Base-by-base conservation (phyloP, 1,140 invertebrate species). In the Drosophila ironensis region DNA sequence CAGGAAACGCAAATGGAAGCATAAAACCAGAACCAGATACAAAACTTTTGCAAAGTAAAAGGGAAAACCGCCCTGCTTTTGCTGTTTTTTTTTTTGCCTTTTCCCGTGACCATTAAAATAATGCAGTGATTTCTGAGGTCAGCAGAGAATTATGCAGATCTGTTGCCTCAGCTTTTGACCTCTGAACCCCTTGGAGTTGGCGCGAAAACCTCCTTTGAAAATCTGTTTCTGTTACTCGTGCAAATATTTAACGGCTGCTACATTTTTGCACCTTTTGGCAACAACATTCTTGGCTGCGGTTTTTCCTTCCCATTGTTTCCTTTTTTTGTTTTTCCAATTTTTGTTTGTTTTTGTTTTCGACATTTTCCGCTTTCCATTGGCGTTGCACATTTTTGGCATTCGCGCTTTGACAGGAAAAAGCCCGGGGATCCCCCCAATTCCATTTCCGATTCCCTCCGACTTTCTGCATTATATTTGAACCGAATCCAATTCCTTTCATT, bases 211-310 rank as follows among this genome's bases (percentile, higher is more conserved):
- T 17, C 47, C 19, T 72, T 60, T 73, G 69, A 41, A 80, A 84
- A 80, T 86, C 80, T 71, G 76, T 80, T 80, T 74, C 61, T 66
- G 28, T 69, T 78, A 57, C 52, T 72, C 66, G 72, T 74, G 75
- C 56, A 86, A 84, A 86, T 86, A 86, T 86, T 86, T 86, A 87
- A 78, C 80, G 80, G 80, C 80, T 86, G 72, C 61, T 75, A 80
- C 75, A 86, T 86, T 80, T 80, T 86, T 86, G 75, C 81, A 80
- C 75, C 75, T 80, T 70, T 70, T 46, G 48, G 56, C 22, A 28
- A 22, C 41, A 41, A 80, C 74, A 86, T 86, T 86, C 74, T 86
- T 86, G 72, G 67, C 51, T 86, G 80, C 46, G 80, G 80, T 87
- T 87, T 86, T 20, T 22, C 56, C 75, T 86, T 68, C 57, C 71